Base-by-base conservation (phyloP, 2,113 vertebrate species). In the Deroptyus accipitrinus region DNA sequence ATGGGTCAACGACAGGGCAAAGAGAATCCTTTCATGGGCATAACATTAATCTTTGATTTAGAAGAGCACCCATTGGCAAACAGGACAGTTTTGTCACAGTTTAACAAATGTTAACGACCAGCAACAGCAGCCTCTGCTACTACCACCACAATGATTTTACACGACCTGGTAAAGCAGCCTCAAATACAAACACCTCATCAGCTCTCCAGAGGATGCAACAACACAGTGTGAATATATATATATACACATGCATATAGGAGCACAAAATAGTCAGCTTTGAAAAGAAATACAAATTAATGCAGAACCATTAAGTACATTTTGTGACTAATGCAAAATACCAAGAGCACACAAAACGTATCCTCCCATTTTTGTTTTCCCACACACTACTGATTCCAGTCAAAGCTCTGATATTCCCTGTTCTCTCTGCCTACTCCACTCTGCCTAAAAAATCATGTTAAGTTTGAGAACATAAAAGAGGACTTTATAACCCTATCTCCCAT, bases 81-180 rank as follows among this genome's bases (percentile, higher is more conserved):
- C 0, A 2, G 31, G 76, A 62, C 39, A 66, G 27, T 83, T 96
- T 79, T 52, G 79, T 74, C 66, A 61, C 12, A 82, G 41, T 46
- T 82, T 51, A 79, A 74, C 25, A 64, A n/a, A 57, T 6, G 13
- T 7, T 57, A 57, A 78, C 39, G 37, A 84, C 1, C n/a, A 87
- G 23, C n/a, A 83, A 11, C 55, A 86, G 10, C 46, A 67, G 24
- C 3, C 35, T 52, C 82, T 70, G 51, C 16, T 30, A 55, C n/a
- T 25, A 80, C 46, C 17, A 33, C 7, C 44, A 59, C 42, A 44
- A 35, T 3, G 8, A 18, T 23, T 90, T 85, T 22, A 59, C 16
- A 57, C 6, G 33, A 44, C 16, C 37, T 75, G 0, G 0, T 30
- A 49, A 70, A 10, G 35, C 33, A 20, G 16, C 46, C 59, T 66